Conservation (phyloP, 2,888 invertebrate genomes). For the Loripinus fragilis region DNA sequence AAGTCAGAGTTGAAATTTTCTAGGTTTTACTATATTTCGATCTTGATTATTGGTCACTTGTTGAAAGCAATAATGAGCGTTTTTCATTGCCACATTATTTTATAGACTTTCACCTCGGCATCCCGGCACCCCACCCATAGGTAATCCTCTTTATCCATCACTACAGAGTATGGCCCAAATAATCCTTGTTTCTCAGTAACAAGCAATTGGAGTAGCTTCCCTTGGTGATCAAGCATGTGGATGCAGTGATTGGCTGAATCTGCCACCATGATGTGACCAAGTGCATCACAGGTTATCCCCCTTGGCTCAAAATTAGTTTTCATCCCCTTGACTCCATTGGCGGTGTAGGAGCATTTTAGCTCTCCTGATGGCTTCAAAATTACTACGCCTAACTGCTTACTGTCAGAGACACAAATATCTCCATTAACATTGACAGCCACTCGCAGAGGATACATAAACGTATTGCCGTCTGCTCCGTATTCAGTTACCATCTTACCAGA, state of each 20-base stretch:
- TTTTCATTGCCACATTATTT: slow-evolving; percentile 41
- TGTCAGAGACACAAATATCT: slow-evolving; percentile 70
- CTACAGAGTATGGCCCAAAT: slow-evolving; percentile 61
- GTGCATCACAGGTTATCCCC: slow-evolving; percentile 59
- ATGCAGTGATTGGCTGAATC: slow-evolving; percentile 61
- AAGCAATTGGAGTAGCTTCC: slow-evolving; percentile 52
- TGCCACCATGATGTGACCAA: slow-evolving; percentile 61
- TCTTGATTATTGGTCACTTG: no score
- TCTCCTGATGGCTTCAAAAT: slow-evolving; percentile 60
- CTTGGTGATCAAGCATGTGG: slow-evolving; percentile 63
- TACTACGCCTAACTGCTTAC: slow-evolving; percentile 58
- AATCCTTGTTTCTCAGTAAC: slow-evolving; percentile 59
- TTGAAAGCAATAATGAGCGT: no score
- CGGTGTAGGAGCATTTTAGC: slow-evolving; percentile 56
- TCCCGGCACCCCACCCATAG: slow-evolving; percentile 64
- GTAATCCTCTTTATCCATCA: slow-evolving; percentile 60
- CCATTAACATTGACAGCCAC: slow-evolving; percentile 72
- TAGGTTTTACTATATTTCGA: no score
- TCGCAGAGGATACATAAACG: slow-evolving; percentile 65
- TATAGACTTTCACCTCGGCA: slow-evolving; percentile 61
- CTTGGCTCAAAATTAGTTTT: slow-evolving; percentile 59
- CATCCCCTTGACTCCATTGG: slow-evolving; percentile 36
- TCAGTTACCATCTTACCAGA: slow-evolving; percentile 54
- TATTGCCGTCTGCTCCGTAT: slow-evolving; percentile 62
- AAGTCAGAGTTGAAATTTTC: no score